Evolutionary conservation across 2,113 vertebrate species (phyloP), one percentile per base, ranked within the genome.

Genomic region (Balaeniceps rex): DNA sequence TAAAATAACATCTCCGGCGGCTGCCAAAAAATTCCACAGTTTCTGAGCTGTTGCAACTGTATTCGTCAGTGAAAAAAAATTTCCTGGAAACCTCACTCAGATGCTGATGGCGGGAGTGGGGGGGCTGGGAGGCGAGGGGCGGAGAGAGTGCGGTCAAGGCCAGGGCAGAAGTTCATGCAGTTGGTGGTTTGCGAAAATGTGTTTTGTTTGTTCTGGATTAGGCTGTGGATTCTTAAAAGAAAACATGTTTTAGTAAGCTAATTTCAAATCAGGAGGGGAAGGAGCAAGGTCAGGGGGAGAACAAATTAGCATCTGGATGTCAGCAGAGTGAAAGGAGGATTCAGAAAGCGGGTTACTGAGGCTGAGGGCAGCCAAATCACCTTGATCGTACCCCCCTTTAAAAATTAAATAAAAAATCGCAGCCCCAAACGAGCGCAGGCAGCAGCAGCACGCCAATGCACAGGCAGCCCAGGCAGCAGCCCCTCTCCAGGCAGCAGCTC

Each of bases 141-240:
- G 81, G 86, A 49, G 88, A 83, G 90, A 91, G 68, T 34, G 71
- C 87, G 93, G 97, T 96, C 97, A 96, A 96, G 96, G 95, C 94
- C 79, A 91, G 97, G 97, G 96, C 97, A 97, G 78, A 65, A 95
- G 97, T 97, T 97, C 97, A 97, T 81, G 60, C 90, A 86, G 92
- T 96, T 96, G 89, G 95, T 94, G 95, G 97, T 96, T 97, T 91
- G 95, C 22, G 55, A 94, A 94, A 96, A 96, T 93, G 95, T 97
- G 93, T 96, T 95, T 97, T 97, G 95, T 97, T 97, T 97, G 92
- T 97, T 96, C 94, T 97, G 97, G 96, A 97, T 96, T 94, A 92
- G 86, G 72, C 83, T 92, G 93, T 82, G 91, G 95, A 97, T 95
- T 94, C 93, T 93, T 92, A 95, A 96, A 96, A 91, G 93, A 94